Evolutionary conservation across 2,113 vertebrate genomes (phyloP).

Genomic region (Cryptoleucopteryx plumbea): DNA sequence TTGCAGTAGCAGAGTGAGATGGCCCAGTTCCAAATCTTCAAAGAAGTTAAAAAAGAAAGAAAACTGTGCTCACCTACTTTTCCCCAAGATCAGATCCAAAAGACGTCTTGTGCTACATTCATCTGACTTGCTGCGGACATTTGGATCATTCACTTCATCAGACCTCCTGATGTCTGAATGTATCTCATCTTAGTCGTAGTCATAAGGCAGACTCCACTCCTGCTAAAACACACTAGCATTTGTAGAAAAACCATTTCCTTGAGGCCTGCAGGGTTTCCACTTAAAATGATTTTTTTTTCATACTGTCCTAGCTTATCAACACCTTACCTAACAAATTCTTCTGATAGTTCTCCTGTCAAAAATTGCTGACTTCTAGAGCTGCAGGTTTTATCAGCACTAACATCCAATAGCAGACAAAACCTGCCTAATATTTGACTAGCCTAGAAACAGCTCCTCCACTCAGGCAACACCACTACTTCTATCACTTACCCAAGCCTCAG

Average conservation of each 20-base stretch:
- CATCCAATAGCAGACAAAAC: background rate
- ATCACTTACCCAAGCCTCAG: background rate
- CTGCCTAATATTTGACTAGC: background rate
- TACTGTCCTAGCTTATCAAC: background rate
- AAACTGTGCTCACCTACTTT: background rate
- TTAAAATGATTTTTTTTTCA: background rate
- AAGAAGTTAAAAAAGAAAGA: background rate
- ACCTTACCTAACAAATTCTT: background rate
- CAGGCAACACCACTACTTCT: background rate
- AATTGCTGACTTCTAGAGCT: background rate
- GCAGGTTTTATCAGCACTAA: background rate
- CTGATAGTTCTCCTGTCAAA: background rate
- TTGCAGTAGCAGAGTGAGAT: background rate
- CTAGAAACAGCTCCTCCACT: background rate
- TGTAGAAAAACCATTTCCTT: background rate
- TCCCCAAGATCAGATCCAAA: background rate
- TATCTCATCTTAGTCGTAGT: background rate
- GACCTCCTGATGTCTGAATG: background rate
- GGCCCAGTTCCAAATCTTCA: background rate
- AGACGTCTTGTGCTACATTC: background rate
- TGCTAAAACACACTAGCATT: background rate
- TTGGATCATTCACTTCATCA: background rate
- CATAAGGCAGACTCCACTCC: background rate
- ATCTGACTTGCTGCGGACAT: background rate
- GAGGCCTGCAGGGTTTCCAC: background rate